Base-by-base conservation (phyloP, 2,113 vertebrate species). In the Apeltes quadracus region DNA sequence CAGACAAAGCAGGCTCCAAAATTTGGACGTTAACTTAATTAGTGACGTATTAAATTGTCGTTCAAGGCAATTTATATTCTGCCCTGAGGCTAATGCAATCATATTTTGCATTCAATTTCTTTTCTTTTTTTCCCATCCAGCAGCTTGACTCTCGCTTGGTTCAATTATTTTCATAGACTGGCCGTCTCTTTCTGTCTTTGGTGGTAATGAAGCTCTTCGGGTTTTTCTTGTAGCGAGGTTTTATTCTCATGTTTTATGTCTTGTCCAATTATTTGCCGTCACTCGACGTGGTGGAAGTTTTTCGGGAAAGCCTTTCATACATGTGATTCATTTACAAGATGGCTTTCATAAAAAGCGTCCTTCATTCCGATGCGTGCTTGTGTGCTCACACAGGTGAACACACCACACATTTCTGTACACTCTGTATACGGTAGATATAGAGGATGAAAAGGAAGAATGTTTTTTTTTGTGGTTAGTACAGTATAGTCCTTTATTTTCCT, bases 1-100 rank as follows among this genome's bases (percentile, higher is more conserved):
- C 71, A 73, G 78, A 87, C 82, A 87, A 84, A 78, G 66, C 66
- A 46, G 70, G 69, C 79, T 85, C 84, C 79, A 78, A 83, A 89
- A 84, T 84, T 84, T 90, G 72, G 79, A 79, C 79, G 81, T 74
- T 89, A 92, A 92, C 89, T 91, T 89, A 86, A 93, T 93, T 91
- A 91, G 83, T 70, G 77, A 86, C 79, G 89, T 89, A 91, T 92
- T 80, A 90, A 91, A 92, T 93, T 85, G 88, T 78, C 81, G 76
- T 89, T 86, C 79, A 75, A 86, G 72, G 76, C 84, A 83, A 88
- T 89, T 91, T 88, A 92, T 91, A 89, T 89, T 90, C 87, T 84
- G 84, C 86, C 90, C 83, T 79, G 73, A 70, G 87, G 88, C 88
- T 91, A 91, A 91, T 91, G 79, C 89, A 89, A 91, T 91, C 90